Conservation (phyloP, 2,113 vertebrate species). For the Gallinago jamesoni region DNA sequence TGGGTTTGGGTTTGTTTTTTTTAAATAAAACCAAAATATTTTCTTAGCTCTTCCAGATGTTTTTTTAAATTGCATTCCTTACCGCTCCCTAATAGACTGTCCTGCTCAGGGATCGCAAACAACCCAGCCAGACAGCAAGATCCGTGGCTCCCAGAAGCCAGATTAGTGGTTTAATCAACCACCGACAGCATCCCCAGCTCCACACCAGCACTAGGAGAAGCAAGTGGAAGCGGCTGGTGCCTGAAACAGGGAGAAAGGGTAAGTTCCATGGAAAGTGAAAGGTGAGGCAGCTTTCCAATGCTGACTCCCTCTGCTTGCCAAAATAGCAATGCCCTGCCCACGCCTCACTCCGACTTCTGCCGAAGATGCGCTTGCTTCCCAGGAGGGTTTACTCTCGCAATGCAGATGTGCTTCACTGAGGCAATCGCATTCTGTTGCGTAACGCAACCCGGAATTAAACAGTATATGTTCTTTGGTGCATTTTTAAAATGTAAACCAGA, state of each 20-base stretch:
- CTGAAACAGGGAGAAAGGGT: slow-evolving; percentile 14
- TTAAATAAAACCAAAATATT: not conserved
- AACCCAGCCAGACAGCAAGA: not conserved
- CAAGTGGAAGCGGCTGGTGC: not conserved
- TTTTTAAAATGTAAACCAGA: slow-evolving; percentile 54
- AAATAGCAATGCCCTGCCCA: slow-evolving; percentile 24
- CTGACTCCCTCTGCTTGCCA: slow-evolving; percentile 21
- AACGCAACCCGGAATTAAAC: slow-evolving; percentile 47
- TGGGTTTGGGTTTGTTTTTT: not conserved
- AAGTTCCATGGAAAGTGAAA: slow-evolving; percentile 58
- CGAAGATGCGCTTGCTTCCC: slow-evolving; percentile 30
- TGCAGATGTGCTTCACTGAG: slow-evolving; percentile 11
- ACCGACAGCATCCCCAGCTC: not conserved
- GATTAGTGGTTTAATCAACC: not conserved
- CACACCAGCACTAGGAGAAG: not conserved
- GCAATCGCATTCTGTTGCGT: not conserved
- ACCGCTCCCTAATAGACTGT: not conserved
- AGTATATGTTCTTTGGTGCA: not conserved
- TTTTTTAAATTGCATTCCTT: not conserved
- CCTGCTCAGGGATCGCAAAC: not conserved
- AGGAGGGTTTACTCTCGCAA: slow-evolving; percentile 37
- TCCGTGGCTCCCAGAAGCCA: not conserved
- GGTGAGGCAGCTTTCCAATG: slow-evolving; percentile 56
- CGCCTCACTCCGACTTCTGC: not conserved
- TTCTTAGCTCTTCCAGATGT: not conserved